Evolutionary conservation across 1,140 invertebrate species (phyloP).

Genomic region (Trichonephila clavipes): DNA sequence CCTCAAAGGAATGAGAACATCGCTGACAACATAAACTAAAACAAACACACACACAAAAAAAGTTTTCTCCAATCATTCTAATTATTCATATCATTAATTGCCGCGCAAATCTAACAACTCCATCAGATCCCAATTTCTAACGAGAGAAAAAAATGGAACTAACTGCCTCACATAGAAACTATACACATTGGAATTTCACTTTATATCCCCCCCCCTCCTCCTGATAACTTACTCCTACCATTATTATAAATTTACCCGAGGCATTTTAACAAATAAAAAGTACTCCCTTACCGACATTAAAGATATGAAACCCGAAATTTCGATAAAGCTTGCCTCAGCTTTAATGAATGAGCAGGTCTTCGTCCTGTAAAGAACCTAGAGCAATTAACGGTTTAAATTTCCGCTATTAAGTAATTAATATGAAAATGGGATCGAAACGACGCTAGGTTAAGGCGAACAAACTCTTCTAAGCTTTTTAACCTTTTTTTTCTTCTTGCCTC

Average conservation of each 20-base stretch:
- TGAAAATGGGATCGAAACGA: conserved; percentile 24
- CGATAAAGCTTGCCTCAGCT: conserved; percentile 31
- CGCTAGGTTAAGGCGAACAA: conserved; percentile 26
- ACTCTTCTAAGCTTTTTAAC: conserved; percentile 52
- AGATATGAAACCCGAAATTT: conserved; percentile 28
- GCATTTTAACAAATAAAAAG: conserved; percentile 58
- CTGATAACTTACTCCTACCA: neutral
- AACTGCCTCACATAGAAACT: neutral
- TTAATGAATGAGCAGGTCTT: conserved; percentile 48
- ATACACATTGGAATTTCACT: conserved; percentile 41
- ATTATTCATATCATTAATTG: conserved; percentile 70
- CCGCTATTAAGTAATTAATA: conserved; percentile 73
- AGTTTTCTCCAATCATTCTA: conserved; percentile 21
- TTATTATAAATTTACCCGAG: conserved; percentile 42
- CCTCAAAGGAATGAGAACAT: too few relatives aligned
- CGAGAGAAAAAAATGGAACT: neutral
- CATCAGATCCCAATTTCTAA: conserved; percentile 1
- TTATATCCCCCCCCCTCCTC: neutral
- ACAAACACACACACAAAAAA: neutral
- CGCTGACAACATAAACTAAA: too few relatives aligned
- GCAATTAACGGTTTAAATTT: conserved; percentile 72
- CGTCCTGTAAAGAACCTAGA: conserved; percentile 22
- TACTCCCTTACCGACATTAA: neutral
- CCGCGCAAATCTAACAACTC: conserved; percentile 28
- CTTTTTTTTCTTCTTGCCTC: neutral